Evolutionary conservation across 2,797 vertebrate genomes (phyloP), one percentile per base, ranked within the genome.

Genomic region (Danio tinwini): DNA sequence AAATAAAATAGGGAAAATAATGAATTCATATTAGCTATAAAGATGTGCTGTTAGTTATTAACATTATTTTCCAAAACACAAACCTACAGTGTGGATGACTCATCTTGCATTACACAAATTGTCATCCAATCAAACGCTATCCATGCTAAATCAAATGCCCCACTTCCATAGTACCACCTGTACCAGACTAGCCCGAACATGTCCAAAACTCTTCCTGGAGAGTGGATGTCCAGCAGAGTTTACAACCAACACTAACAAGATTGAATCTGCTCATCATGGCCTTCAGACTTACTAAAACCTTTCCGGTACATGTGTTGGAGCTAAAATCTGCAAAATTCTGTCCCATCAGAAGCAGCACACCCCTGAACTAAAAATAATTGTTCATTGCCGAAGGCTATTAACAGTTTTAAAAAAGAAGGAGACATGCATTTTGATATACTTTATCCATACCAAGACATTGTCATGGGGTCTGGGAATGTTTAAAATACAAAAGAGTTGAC

Each of bases 1-100:
- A 78, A 79, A 74, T 16, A 74, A 47, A 61, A 7, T 49, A 16
- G 10, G 55, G 39, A n/a, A 69, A 19, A 76, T 11, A 69, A 72
- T 29, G 29, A 29, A 29, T 29, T 29, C 29, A 1, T 17, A 47
- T 16, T 52, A 53, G n/a, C 52, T 53, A 1, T 53, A 17, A 53
- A 53, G 52, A 1, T n/a, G 7, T n/a, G 29, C 29, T 29, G 29
- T 29, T 29, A n/a, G n/a, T n/a, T n/a, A n/a, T n/a, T n/a, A 53
- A 53, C n/a, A 53, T 53, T 17, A 1, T 3, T 17, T 17, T 19
- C 55, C 11, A 72, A 17, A 37, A 59, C 13, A 37, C 19, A 63
- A 64, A 59, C 40, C 42, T 37, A 16, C 12, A 19, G 45, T 14
- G 19, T 12, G 16, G 13, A 68, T 16, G 56, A 17, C 3, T 71